phyloP scores from a whole-genome alignment of 2,888 invertebrate species.

The Harmothoe impar region DNA sequence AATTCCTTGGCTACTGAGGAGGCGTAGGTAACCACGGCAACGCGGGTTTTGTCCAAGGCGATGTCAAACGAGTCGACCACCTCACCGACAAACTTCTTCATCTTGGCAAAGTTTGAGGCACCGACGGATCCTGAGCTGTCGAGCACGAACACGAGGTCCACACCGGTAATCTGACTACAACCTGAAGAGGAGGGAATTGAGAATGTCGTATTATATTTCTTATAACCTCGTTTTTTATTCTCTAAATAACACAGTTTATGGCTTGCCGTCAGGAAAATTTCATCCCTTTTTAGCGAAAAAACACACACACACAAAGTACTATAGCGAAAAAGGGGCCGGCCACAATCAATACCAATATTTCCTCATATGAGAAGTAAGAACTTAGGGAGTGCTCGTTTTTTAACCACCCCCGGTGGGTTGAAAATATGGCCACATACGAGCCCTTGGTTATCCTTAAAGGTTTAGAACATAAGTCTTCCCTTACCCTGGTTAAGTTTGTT shows the following conservation, averaged over 20 bases:
- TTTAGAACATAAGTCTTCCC: no score
- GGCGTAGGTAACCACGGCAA: slow-evolving; percentile 64
- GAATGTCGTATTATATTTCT: not conserved
- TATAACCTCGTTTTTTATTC: no score
- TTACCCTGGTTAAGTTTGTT: slow-evolving; percentile 65
- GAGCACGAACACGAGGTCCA: slow-evolving; percentile 54
- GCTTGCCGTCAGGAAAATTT: no score
- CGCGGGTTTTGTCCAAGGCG: slow-evolving; percentile 46
- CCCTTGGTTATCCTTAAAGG: no score
- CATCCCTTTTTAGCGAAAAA: no score
- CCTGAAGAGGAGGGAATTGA: slow-evolving; percentile 26
- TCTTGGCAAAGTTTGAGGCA: slow-evolving; percentile 31
- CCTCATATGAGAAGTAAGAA: no score
- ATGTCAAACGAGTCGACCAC: slow-evolving; percentile 65
- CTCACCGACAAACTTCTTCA: slow-evolving; percentile 42
- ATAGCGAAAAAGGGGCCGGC: no score
- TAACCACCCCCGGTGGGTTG: no score
- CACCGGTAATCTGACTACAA: slow-evolving; percentile 14
- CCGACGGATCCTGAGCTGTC: slow-evolving; percentile 50
- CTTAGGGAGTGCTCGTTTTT: no score
- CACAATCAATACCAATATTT: no score
- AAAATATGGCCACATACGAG: no score
- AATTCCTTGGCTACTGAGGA: not conserved
- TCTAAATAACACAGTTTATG: no score
- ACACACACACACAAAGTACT: not conserved